Evolutionary conservation across 2,797 vertebrate genomes (phyloP).

Genomic region (Sebastes vulpes): DNA sequence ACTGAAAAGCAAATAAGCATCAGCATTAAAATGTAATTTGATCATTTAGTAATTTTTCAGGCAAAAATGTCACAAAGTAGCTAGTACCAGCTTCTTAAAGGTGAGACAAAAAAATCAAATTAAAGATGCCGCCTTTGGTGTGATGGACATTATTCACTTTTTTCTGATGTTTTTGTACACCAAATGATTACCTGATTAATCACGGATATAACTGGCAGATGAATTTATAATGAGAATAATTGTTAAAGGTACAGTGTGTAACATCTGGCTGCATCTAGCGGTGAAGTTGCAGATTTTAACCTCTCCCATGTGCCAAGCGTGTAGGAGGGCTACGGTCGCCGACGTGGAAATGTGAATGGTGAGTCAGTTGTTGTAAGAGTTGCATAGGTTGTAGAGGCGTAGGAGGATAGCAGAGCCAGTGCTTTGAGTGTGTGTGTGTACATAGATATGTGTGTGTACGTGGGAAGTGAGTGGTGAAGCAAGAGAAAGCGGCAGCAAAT

Average conservation of each 20-base stretch:
- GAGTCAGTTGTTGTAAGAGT: neutral
- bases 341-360: neutral
- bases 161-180: neutral
- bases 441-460: neutral
- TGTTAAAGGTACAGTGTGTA: neutral
- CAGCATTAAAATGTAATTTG: neutral
- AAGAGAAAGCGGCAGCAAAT: neutral
- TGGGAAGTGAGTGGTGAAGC: neutral
- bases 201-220: neutral
- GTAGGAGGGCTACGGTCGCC: neutral
- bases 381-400: neutral
- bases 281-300: neutral
- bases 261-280: neutral
- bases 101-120: neutral
- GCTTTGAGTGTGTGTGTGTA: neutral
- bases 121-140: neutral
- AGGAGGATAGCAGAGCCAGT: neutral
- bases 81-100: neutral
- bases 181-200: neutral
- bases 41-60: neutral
- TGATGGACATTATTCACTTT: neutral
- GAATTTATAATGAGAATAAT: neutral
- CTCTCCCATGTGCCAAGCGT: neutral
- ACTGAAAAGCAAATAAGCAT: neutral
- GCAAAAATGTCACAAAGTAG: neutral